Base-by-base conservation (phyloP, 2,888 invertebrate species). In the Gerris lacustris region DNA sequence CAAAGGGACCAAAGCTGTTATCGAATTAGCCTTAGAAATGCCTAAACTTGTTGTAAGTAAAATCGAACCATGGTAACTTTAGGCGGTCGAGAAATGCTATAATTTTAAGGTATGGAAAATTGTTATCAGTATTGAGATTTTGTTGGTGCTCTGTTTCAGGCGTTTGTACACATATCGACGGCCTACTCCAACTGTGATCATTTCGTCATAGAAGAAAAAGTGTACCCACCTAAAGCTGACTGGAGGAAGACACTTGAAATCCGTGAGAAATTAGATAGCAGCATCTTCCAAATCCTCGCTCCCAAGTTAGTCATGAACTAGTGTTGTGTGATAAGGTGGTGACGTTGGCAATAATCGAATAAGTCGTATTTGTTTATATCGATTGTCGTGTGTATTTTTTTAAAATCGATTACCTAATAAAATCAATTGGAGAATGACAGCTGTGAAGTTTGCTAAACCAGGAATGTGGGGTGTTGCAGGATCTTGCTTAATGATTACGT, bases 231-330 rank as follows among this genome's bases (percentile, higher is more conserved):
- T 0, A 84, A 84, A 62, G 85, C 85, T 0, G 86, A 90, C 77
- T 92, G 91, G 90, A 82, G 83, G 44, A 84, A 86, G 5, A 84
- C 87, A 0, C 84, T 92, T 6, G 82, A 84, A 64, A 80, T 90
- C 7, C 87, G 86, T 0, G 88, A 91, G 77, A 82, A 79, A 0
- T 75, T 83, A 0, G 88, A 90, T 73, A 83, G 84, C 0, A 80
- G 85, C 18, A 80, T 81, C 0, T 76, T 90, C 0, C 81, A 84
- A 64, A 80, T 83, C 0, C 78, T 89, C 0, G 86, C 87, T 1
- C 79, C 84, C 0, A 89, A 90, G 88, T 88, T 78, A 82, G 77
- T 72, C 17, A 62, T 11, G 31, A 31, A 31, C 31, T 31, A 31
- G 31, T 31, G 4, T 31, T 31, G 31, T 2, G 31, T 31, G 31